These are phyloP conservation scores for Recurvirostra avosetta DNA, from an alignment of 2,113 vertebrate species.

Conservation along the genomic window DNA sequence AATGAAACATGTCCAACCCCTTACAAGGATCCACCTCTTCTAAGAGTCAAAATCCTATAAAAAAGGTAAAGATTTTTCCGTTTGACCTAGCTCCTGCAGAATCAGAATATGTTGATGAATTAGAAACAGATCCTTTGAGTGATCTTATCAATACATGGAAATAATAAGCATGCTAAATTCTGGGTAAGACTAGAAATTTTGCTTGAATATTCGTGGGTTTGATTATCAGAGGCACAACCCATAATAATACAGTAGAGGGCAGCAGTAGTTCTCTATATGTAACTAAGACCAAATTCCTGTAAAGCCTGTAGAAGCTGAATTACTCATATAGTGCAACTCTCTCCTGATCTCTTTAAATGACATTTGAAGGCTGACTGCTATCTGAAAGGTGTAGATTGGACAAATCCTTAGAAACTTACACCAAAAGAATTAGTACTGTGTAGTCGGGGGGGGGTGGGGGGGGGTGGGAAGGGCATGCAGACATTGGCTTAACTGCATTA, in stretches of 20 bases:
- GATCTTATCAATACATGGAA: not conserved
- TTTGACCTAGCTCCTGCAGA: not conserved
- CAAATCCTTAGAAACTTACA: not conserved
- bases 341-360: not conserved
- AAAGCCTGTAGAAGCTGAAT: not conserved
- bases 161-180: not conserved
- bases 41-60: not conserved
- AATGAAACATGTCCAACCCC: not conserved
- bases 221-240: not conserved
- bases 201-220: not conserved
- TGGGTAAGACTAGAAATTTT: not conserved
- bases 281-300: not conserved
- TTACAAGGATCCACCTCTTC: not conserved
- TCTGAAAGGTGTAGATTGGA: not conserved
- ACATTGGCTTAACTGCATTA: not conserved
- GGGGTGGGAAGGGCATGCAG: no score
- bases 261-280: constrained; percentile 5
- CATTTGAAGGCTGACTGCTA: not conserved
- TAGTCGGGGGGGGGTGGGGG: not conserved
- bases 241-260: constrained; percentile 53
- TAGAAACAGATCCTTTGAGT: not conserved
- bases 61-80: not conserved
- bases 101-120: not conserved
- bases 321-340: not conserved
- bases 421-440: not conserved